A percentile compares a stretch with the other conserved stretches of the same genome.
Evolutionary conservation across 2,888 invertebrate species (phyloP).

Genomic region (Saturnia japonica): DNA sequence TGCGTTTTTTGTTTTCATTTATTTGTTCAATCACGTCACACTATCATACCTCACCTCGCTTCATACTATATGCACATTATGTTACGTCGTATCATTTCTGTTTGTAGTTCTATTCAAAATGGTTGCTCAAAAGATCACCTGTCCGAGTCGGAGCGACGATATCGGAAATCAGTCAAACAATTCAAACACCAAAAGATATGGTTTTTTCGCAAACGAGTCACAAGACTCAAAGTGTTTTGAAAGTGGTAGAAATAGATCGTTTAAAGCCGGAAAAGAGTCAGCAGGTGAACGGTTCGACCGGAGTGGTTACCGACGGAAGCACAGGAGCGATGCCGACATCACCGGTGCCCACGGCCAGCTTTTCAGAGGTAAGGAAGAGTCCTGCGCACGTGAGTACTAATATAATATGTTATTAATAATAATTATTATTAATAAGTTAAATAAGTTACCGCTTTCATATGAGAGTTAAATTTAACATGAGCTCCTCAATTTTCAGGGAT

Average conservation of each 20-base stretch:
- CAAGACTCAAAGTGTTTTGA: slow-evolving; percentile 76
- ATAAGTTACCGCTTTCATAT: slow-evolving; percentile 42
- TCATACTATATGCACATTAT: slow-evolving; percentile 77
- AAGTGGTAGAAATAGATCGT: slow-evolving; percentile 79
- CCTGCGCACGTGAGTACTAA: slow-evolving; percentile 64
- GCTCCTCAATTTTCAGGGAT: slow-evolving; percentile 64
- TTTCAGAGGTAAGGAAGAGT: slow-evolving; percentile 70
- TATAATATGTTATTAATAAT: slow-evolving; percentile 44
- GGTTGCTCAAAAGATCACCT: slow-evolving; percentile 80
- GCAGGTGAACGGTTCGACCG: slow-evolving; percentile 64
- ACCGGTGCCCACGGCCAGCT: slow-evolving; percentile 61
- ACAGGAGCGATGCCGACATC: slow-evolving; percentile 49
- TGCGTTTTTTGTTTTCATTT: background rate
- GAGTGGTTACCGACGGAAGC: slow-evolving; percentile 67
- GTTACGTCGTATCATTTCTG: slow-evolving; percentile 82
- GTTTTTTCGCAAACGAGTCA: slow-evolving; percentile 81
- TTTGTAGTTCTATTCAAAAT: slow-evolving; percentile 83
- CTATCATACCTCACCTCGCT: slow-evolving; percentile 44
- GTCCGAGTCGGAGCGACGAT: slow-evolving; percentile 79
- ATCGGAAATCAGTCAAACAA: slow-evolving; percentile 71
- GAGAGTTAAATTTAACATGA: slow-evolving; percentile 47
- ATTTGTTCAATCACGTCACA: background rate
- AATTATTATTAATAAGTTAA: slow-evolving; percentile 53
- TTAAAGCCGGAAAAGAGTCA: slow-evolving; percentile 74
- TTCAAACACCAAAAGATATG: slow-evolving; percentile 77